Conservation (phyloP, 2,888 invertebrate species). For the Agrochola lychnidis region DNA sequence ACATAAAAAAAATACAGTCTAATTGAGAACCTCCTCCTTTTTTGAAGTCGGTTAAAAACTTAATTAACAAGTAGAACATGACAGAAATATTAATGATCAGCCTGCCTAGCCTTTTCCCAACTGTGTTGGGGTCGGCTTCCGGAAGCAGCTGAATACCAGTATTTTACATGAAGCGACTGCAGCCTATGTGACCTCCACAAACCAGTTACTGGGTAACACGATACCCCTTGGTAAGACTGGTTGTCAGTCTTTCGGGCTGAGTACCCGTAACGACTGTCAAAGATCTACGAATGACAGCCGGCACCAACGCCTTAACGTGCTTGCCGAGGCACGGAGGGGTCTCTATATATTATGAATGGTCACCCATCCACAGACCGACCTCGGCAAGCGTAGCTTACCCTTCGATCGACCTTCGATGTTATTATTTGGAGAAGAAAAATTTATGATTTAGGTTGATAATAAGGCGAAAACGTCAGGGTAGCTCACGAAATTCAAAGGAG, state of each 20-base stretch:
- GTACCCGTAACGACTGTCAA: neutral
- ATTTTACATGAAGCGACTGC: neutral
- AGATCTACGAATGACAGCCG: neutral
- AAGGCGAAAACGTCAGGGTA: too few relatives aligned
- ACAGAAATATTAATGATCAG: neutral
- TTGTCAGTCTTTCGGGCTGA: too few relatives aligned
- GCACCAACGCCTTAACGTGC: too few relatives aligned
- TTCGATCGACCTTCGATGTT: neutral
- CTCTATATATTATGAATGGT: neutral
- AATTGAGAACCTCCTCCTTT: too few relatives aligned
- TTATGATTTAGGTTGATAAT: neutral
- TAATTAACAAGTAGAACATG: neutral
- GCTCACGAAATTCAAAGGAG: too few relatives aligned
- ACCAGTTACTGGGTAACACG: too few relatives aligned
- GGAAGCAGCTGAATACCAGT: neutral
- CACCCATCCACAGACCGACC: neutral
- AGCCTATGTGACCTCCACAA: too few relatives aligned
- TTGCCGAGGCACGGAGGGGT: neutral
- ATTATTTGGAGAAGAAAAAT: neutral
- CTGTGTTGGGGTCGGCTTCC: neutral
- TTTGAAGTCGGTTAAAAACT: too few relatives aligned
- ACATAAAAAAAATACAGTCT: too few relatives aligned
- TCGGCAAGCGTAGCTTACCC: neutral
- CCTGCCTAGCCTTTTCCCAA: neutral
- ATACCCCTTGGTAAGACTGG: too few relatives aligned